Evolutionary conservation across 1,140 invertebrate genomes (phyloP).

Genomic region (Zophobas morio): DNA sequence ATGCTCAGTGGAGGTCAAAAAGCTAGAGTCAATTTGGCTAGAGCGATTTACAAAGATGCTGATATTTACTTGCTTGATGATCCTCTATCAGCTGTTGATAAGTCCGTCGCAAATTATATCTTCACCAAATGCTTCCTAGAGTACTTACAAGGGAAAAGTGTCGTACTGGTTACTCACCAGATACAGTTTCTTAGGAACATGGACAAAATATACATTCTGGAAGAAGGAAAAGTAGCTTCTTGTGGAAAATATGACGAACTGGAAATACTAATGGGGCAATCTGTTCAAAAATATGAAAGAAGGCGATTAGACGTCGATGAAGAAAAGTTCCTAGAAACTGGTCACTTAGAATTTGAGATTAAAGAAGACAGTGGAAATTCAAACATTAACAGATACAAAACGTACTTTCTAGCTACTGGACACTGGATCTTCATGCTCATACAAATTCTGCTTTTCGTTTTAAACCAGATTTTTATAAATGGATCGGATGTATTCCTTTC

Average conservation of each 20-base stretch:
- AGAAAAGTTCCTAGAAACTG: no score
- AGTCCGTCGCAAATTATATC: conserved; percentile 78
- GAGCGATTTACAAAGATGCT: conserved; percentile 84
- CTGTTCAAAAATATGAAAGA: no score
- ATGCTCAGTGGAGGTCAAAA: conserved; percentile 72
- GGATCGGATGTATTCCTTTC: conserved; percentile 78
- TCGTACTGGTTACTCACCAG: conserved; percentile 89
- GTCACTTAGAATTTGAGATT: no score
- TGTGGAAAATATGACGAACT: no score
- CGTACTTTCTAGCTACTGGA: conserved; percentile 74
- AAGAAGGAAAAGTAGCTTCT: conserved; percentile 73
- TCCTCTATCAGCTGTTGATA: conserved; percentile 71
- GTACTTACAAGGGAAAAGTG: conserved; percentile 78
- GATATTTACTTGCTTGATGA: conserved; percentile 88
- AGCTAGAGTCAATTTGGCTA: conserved; percentile 88
- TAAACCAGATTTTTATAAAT: conserved; percentile 75
- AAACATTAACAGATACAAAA: conserved; percentile 69
- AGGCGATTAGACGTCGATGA: no score
- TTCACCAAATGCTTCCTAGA: conserved; percentile 78
- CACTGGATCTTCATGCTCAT: conserved; percentile 69
- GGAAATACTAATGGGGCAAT: no score
- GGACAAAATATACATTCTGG: conserved; percentile 75
- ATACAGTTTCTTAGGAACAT: conserved; percentile 86
- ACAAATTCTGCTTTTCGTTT: conserved; percentile 70
- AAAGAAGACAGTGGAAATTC: conserved; percentile 51